A percentile compares a stretch with the other conserved stretches of the same genome.
phyloP scores from a whole-genome alignment of 2,113 vertebrate genomes.

The Prionailurus viverrinus region DNA sequence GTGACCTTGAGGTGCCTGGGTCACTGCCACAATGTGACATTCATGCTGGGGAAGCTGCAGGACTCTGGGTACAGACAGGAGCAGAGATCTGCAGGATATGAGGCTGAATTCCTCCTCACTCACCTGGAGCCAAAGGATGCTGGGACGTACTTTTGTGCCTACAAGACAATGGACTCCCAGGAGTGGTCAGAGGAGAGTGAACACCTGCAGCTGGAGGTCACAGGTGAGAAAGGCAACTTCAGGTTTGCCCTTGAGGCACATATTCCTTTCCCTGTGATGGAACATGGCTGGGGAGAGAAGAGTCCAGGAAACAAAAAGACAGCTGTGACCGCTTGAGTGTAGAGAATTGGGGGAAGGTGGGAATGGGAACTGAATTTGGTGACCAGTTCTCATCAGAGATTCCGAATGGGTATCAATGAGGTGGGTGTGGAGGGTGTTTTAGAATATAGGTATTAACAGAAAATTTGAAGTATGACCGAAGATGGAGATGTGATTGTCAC shows the following conservation, averaged over 20 bases:
- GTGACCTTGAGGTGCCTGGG: conserved; percentile 43
- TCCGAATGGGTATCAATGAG: background rate
- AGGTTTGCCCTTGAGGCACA: fast-evolving
- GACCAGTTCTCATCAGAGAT: too few species aligned
- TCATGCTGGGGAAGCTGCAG: background rate
- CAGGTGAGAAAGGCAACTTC: conserved; percentile 23
- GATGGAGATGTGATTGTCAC: background rate
- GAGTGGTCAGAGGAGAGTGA: conserved; percentile 29
- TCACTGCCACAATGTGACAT: background rate
- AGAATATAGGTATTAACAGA: background rate
- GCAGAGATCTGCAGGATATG: background rate
- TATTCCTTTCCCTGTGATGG: background rate
- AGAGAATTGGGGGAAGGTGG: background rate
- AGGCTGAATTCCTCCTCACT: background rate
- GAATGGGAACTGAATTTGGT: too few species aligned
- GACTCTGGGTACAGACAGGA: background rate
- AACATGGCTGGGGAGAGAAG: background rate
- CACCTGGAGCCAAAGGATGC: background rate
- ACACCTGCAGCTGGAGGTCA: background rate
- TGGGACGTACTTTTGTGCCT: conserved; percentile 56
- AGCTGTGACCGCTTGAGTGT: fast-evolving
- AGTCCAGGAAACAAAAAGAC: background rate
- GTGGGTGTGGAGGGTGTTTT: background rate
- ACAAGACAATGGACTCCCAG: background rate
- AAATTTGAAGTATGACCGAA: background rate